Evolutionary conservation across 2,113 vertebrate genomes (phyloP), one percentile per base, ranked within the genome.

Genomic region (Toxotes jaculatrix): DNA sequence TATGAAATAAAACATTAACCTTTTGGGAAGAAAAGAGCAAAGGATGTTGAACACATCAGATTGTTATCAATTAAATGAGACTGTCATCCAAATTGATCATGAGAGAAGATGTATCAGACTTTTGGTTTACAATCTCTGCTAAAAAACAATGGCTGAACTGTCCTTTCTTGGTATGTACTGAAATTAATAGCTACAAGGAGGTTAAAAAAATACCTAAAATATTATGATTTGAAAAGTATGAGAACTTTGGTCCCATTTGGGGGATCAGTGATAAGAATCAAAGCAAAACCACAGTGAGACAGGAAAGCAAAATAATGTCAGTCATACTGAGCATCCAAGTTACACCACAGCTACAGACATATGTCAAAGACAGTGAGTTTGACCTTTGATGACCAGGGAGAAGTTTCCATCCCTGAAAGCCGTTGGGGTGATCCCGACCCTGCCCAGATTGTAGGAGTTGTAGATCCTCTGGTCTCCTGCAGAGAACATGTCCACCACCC

Each of bases 381-480:
- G 32, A 95, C 95, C 93, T 94, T 91, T 93, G 85, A 95, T 95
- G 66, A 98, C 91, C 90, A 99, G 91, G 0, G 98, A 99, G 94
- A 99, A 99, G 93, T 99, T 99, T 75, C 98, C 98, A 0, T 97
- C 96, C 0, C 73, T 93, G 73, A 99, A 99, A 0, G 97, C 97
- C 0, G 93, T 94, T 1, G 91, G 61, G 0, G 94, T 89, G 90
- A 99, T 94, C 82, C 87, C 81, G n/a, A 99, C 95, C 73, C 98
- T 94, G 43, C 92, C 94, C 59, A 65, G 64, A 91, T 99, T 97
- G 88, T 96, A 94, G 27, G 89, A 91, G 85, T 95, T 96, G 80
- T 99, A 99, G 40, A 99, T 93, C 3, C 97, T 96, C 87, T 97
- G 96, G 1, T 97, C 94, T 4, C 97, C 98, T 0, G 96, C 95